Evolutionary conservation across 2,797 vertebrate species (phyloP).

Genomic region (Danio choprae): DNA sequence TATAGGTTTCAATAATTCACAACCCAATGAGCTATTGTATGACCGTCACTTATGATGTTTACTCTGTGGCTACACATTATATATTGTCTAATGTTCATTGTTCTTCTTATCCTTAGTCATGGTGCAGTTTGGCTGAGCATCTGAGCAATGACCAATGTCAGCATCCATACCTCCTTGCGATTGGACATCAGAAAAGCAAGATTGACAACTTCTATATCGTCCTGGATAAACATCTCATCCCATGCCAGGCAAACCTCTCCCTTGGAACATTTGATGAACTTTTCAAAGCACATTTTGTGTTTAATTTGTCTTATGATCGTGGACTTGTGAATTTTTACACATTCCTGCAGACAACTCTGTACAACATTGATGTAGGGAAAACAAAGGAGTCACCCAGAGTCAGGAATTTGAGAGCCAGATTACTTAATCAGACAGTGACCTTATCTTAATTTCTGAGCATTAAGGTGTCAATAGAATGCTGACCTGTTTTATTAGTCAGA

Average conservation of each 20-base stretch:
- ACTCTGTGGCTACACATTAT: conserved; percentile 31
- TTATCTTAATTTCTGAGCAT: neutral
- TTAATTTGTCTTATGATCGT: too few species aligned
- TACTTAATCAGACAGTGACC: neutral
- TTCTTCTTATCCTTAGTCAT: conserved; percentile 36
- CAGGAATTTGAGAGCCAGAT: too few species aligned
- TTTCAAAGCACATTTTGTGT: too few species aligned
- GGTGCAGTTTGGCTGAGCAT: conserved; percentile 61
- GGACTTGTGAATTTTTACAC: too few species aligned
- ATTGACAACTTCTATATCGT: conserved; percentile 50
- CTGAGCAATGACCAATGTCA: conserved; percentile 30
- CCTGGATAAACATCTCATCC: conserved; percentile 60
- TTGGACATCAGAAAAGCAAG: conserved; percentile 47
- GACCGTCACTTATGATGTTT: conserved; percentile 28
- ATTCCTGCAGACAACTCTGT: too few species aligned
- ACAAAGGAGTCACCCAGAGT: too few species aligned
- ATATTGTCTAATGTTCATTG: conserved; percentile 36
- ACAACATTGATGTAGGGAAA: too few species aligned
- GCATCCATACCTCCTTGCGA: too few species aligned
- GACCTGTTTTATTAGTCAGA: too few species aligned
- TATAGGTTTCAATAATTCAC: conserved; percentile 12
- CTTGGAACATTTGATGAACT: conserved; percentile 56
- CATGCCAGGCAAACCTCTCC: conserved; percentile 53
- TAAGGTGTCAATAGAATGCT: too few species aligned
- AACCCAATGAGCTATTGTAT: neutral